Evolutionary conservation across 2,888 invertebrate genomes (phyloP), one percentile per base, ranked within the genome.

Genomic region (Dendrolimus houi): DNA sequence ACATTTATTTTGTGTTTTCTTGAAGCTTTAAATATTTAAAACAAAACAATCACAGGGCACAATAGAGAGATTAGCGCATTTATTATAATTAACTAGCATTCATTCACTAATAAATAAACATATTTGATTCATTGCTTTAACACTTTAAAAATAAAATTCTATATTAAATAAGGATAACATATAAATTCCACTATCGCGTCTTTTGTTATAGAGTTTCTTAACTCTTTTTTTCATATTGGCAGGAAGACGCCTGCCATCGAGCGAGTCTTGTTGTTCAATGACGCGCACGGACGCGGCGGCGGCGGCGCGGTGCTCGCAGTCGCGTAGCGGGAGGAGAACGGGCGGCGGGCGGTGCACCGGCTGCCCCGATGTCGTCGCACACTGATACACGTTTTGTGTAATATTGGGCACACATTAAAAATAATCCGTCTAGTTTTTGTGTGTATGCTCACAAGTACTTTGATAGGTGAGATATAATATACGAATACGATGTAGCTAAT

Each of bases 221-320:
- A 85, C 83, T 84, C 83, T 85, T 83, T 80, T 84, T 82, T 84
- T 88, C 89, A 90, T 90, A 85, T 87, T 89, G 89, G 87, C 88
- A 87, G 87, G 77, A 82, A 80, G 75, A 83, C 89, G 89, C 81
- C 87, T 87, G 86, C 88, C 88, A 87, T 85, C 86, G 84, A 89
- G 84, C 87, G 81, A 87, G 86, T 85, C 89, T 89, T 88, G 89
- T 88, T 89, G 85, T 87, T 89, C 86, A 90, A 90, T 90, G 89
- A 89, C 89, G 89, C 89, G 87, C 79, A 84, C 75, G 76, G 73
- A 75, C 76, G 76, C 76, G 76, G 68, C 79, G 79, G 68, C 79
- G 79, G 12, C 75, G 77, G 79, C 82, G 85, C 87, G 81, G 82
- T 78, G 87, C 82, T 86, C 87, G 83, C 85, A 85, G 85, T 81